Evolutionary conservation across 2,797 vertebrate species (phyloP).

Genomic region (Cetoscarus ocellatus): DNA sequence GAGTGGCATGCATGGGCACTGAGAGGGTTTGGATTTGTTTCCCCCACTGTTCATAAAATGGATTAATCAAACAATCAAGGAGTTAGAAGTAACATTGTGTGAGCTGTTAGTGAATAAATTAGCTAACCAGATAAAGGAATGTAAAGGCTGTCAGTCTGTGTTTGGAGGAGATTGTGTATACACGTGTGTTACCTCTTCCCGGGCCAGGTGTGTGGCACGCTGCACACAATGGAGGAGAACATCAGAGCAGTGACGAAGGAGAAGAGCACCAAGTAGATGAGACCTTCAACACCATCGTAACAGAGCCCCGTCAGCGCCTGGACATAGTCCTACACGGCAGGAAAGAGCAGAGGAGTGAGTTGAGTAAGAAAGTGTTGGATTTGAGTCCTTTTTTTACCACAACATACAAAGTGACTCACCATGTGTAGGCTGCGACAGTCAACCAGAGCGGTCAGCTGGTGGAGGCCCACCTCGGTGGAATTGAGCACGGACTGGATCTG

Average conservation of each 20-base stretch:
- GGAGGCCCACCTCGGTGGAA: conserved; percentile 92
- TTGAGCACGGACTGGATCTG: conserved; percentile 92
- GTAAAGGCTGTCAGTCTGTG: conserved; percentile 17
- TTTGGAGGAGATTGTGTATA: conserved; percentile 5
- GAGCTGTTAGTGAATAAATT: conserved; percentile 57
- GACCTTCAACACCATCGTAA: conserved; percentile 97
- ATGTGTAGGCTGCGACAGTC: conserved; percentile 96
- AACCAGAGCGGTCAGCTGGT: conserved; percentile 94
- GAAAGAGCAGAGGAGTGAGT: not conserved
- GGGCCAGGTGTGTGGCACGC: conserved; percentile 97
- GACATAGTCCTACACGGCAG: conserved; percentile 91
- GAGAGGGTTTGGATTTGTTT: conserved; percentile 16
- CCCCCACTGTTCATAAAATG: conserved; percentile 34
- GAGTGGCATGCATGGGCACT: conserved; percentile 68
- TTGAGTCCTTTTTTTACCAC: conserved; percentile 15
- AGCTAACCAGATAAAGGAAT: conserved; percentile 12
- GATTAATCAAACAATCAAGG: conserved; percentile 30
- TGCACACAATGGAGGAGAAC: conserved; percentile 99
- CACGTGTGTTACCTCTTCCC: conserved; percentile 90
- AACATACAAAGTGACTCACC: conserved; percentile 83
- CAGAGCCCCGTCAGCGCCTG: conserved; percentile 96
- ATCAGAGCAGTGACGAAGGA: conserved; percentile 98
- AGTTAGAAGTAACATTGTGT: conserved; percentile 40
- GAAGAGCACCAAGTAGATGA: conserved; percentile 98
- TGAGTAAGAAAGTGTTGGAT: not conserved